phyloP scores from a whole-genome alignment of 2,888 invertebrate species.

The Choreutis nemorana region DNA sequence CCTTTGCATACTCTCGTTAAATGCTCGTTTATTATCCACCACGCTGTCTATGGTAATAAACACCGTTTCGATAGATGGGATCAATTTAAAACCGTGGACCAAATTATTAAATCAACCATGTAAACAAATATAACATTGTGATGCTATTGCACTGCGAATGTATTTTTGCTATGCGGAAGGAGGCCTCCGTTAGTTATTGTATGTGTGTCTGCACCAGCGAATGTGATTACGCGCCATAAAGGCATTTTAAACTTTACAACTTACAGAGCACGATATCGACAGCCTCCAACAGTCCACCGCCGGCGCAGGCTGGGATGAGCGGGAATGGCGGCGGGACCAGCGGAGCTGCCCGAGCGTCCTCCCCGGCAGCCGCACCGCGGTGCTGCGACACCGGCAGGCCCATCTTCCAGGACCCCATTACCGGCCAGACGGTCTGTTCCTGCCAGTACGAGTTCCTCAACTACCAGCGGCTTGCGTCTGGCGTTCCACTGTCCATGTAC shows the following conservation, averaged over 20 bases:
- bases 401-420: conserved; percentile 88
- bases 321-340: conserved; percentile 60
- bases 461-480: conserved; percentile 80
- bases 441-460: conserved; percentile 90
- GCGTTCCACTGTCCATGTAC: conserved; percentile 83
- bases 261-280: conserved; percentile 73
- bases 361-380: conserved; percentile 65
- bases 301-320: conserved; percentile 67
- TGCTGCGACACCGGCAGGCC: conserved; percentile 94
- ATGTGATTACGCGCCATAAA: conserved; percentile 60
- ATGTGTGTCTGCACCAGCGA: conserved; percentile 39
- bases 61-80: neutral
- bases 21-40: conserved; percentile 44
- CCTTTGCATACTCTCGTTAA: conserved; percentile 47
- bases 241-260: conserved; percentile 66
- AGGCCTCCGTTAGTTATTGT: conserved; percentile 35
- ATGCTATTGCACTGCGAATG: conserved; percentile 28
- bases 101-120: conserved; percentile 20
- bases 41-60: conserved; percentile 11
- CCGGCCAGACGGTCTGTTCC: conserved; percentile 88
- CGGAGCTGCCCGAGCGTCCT: conserved; percentile 60
- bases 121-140: conserved; percentile 20
- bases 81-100: too few relatives aligned
- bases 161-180: conserved; percentile 42
- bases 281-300: conserved; percentile 75